These are phyloP conservation scores for Cephonodes hylas DNA, from an alignment of 2,888 invertebrate genomes.

Conservation along the genomic window DNA sequence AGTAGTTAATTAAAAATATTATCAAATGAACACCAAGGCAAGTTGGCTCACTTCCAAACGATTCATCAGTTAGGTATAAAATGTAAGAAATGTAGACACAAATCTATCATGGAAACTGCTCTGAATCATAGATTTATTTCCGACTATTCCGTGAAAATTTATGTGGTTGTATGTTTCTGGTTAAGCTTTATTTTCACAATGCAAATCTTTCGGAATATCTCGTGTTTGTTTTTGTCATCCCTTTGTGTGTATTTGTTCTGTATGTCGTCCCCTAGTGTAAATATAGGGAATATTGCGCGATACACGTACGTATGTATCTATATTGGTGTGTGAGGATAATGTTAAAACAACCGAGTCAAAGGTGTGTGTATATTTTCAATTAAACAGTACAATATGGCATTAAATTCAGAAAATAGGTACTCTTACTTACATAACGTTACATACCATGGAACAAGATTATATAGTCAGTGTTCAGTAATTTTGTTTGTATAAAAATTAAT, in stretches of 20 bases:
- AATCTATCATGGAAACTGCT: neutral
- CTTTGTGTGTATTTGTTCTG: neutral
- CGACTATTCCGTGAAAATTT: conserved; percentile 4
- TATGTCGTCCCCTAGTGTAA: neutral
- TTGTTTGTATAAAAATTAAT: neutral
- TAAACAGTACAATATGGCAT: neutral
- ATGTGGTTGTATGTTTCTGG: conserved; percentile 11
- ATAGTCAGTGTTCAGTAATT: neutral
- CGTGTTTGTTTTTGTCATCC: neutral
- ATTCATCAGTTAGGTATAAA: neutral
- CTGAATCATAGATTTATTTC: conserved; percentile 3
- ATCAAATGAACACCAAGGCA: neutral
- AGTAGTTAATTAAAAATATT: neutral
- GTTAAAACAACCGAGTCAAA: neutral
- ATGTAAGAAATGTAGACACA: neutral
- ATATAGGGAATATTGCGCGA: neutral
- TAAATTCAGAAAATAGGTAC: neutral
- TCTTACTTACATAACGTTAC: neutral
- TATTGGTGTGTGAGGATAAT: neutral
- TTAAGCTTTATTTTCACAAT: neutral
- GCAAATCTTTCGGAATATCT: neutral
- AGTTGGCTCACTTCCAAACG: neutral
- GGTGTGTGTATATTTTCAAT: neutral
- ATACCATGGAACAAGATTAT: neutral
- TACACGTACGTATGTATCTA: neutral